A percentile compares a stretch with the other conserved stretches of the same genome.
Conservation (phyloP, 1,140 invertebrate species). For the Akabosia matsudoensis region DNA sequence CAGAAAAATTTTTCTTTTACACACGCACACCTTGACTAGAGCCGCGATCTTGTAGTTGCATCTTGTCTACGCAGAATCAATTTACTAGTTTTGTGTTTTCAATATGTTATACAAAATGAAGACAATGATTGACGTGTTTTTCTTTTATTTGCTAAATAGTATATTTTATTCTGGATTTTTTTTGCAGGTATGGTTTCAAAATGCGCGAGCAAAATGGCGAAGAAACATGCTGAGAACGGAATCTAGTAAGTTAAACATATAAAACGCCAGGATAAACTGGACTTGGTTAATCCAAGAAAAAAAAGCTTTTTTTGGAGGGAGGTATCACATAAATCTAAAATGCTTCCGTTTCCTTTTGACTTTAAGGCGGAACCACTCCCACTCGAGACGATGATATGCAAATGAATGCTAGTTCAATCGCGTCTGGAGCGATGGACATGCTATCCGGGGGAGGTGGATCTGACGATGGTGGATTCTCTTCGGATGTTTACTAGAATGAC, state of each 20-base stretch:
- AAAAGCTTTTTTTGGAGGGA: no score
- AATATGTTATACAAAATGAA: no score
- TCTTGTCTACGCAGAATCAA: no score
- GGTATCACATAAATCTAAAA: no score
- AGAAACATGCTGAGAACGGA: slow-evolving; percentile 77
- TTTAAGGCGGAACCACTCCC: slow-evolving; percentile 32
- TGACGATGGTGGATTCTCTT: slow-evolving; percentile 36
- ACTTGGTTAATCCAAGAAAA: no score
- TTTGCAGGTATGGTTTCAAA: slow-evolving; percentile 94
- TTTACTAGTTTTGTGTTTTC: no score
- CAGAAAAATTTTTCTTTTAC: no score
- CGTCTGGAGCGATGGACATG: slow-evolving; percentile 37
- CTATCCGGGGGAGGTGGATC: slow-evolving; percentile 34
- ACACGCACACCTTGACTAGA: no score
- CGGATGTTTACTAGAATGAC: slow-evolving; percentile 31
- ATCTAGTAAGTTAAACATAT: slow-evolving; percentile 48
- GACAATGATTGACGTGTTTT: no score
- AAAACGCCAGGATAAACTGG: background rate
- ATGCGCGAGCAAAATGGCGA: slow-evolving; percentile 92
- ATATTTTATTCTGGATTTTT: slow-evolving; percentile 24
- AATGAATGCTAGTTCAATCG: slow-evolving; percentile 32
- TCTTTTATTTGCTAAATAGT: slow-evolving; percentile 28
- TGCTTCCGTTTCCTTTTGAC: background rate
- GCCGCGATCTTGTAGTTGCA: no score
- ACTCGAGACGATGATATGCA: slow-evolving; percentile 31